Evolutionary conservation across 2,113 vertebrate species (phyloP).

Genomic region (Tautogolabrus adspersus): DNA sequence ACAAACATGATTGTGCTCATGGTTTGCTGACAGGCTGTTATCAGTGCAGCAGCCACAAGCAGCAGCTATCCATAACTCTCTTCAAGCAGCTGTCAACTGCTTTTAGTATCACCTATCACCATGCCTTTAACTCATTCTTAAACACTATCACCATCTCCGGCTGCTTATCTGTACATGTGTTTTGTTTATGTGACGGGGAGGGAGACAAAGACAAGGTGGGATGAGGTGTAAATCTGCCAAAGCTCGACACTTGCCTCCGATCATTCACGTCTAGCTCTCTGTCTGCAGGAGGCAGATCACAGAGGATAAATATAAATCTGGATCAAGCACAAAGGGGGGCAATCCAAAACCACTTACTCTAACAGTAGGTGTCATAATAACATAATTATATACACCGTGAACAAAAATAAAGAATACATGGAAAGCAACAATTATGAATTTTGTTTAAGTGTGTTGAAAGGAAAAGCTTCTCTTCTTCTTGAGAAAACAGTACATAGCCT

Average conservation of each 20-base stretch:
- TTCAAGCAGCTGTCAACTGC: conserved; percentile 20
- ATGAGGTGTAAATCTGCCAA: conserved; percentile 53
- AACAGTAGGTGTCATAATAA: neutral
- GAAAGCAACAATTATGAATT: neutral
- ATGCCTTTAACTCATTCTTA: conserved; percentile 8
- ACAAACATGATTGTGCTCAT: neutral
- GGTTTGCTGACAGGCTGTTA: conserved; percentile 31
- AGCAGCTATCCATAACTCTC: conserved; percentile 41
- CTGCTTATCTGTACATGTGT: conserved; percentile 40
- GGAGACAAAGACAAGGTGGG: conserved; percentile 10
- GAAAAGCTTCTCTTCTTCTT: neutral
- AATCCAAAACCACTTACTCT: conserved; percentile 9
- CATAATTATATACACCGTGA: neutral
- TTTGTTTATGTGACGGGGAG: conserved; percentile 10
- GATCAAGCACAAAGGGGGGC: neutral
- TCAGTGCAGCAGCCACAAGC: conserved; percentile 16
- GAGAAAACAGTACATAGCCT: neutral
- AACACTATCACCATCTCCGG: neutral
- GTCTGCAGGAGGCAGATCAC: conserved; percentile 10
- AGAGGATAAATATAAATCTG: conserved; percentile 29
- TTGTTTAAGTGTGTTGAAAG: neutral
- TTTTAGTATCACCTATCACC: conserved; percentile 20
- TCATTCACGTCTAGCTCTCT: conserved; percentile 19
- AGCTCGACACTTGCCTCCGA: conserved; percentile 7
- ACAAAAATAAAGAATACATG: neutral